Conservation (phyloP, 2,113 vertebrate genomes). For the Ursus arctos region DNA sequence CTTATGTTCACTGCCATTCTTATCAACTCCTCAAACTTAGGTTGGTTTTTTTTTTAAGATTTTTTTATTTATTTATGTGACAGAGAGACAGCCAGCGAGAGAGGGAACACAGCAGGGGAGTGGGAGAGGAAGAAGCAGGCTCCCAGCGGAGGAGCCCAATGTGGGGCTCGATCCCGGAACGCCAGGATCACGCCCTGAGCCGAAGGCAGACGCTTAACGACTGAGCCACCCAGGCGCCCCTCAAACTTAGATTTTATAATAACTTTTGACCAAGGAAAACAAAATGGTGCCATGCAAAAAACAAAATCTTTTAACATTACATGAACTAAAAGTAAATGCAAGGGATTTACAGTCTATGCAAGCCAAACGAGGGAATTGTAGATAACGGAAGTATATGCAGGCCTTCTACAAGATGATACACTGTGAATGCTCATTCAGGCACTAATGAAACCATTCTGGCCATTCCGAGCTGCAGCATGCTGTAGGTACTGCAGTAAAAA, state of each 20-base stretch:
- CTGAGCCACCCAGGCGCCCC: too few species aligned
- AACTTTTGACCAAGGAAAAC: neutral
- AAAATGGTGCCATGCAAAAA: constrained; percentile 12
- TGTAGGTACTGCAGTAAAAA: neutral
- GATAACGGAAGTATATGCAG: neutral
- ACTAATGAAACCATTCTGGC: neutral
- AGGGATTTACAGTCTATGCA: neutral
- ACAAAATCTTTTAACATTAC: neutral
- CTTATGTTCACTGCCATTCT: neutral
- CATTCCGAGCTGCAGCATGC: neutral
- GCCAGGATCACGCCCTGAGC: too few species aligned
- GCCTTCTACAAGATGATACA: neutral
- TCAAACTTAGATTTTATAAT: neutral
- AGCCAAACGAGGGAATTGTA: neutral
- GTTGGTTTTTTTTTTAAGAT: neutral
- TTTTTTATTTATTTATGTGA: too few species aligned
- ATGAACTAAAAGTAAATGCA: neutral
- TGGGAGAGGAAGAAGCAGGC: too few species aligned
- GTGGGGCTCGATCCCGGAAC: too few species aligned
- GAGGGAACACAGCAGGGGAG: too few species aligned
- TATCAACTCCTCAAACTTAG: neutral
- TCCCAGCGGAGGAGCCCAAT: too few species aligned
- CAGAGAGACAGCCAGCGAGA: too few species aligned
- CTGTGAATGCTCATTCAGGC: neutral
- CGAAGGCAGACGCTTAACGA: too few species aligned